A percentile compares a stretch with the other conserved stretches of the same genome.
These are phyloP conservation scores for Ostrea edulis DNA, from an alignment of 1,140 invertebrate species.

Conservation along the genomic window DNA sequence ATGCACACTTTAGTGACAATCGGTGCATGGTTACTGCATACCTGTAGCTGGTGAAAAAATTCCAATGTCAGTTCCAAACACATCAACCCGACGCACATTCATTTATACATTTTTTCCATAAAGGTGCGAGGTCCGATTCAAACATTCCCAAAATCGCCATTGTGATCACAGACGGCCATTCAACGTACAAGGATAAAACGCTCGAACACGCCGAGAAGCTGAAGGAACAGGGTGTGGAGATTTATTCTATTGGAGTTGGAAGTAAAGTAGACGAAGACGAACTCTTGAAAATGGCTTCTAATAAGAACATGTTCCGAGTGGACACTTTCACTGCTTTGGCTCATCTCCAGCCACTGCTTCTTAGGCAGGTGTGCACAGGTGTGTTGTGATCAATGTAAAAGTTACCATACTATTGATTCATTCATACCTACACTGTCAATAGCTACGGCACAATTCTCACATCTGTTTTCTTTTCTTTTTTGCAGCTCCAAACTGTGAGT, in stretches of 20 bases:
- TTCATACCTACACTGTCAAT: neutral
- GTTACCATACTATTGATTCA: neutral
- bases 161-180: constrained; percentile 58
- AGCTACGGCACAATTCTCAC: neutral
- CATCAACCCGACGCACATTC: neutral
- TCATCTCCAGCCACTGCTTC: constrained; percentile 57
- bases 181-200: constrained; percentile 45
- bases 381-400: neutral
- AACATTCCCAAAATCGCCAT: constrained; percentile 66
- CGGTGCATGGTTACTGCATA: neutral
- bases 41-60: neutral
- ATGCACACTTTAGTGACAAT: neutral
- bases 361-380: constrained; percentile 57
- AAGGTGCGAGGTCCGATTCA: constrained; percentile 50
- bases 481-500: constrained; percentile 8
- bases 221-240: constrained; percentile 57
- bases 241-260: constrained; percentile 68
- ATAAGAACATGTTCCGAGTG: constrained; percentile 61
- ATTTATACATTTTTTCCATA: neutral
- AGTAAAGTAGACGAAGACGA: constrained; percentile 50
- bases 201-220: constrained; percentile 22
- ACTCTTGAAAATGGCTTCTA: constrained; percentile 61
- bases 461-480: neutral
- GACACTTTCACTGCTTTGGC: constrained; percentile 60
- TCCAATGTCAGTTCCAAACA: neutral